A percentile compares a stretch with the other conserved stretches of the same genome.
These are phyloP conservation scores for Eilema sororculum DNA, from an alignment of 2,888 invertebrate genomes.

Conservation along the genomic window DNA sequence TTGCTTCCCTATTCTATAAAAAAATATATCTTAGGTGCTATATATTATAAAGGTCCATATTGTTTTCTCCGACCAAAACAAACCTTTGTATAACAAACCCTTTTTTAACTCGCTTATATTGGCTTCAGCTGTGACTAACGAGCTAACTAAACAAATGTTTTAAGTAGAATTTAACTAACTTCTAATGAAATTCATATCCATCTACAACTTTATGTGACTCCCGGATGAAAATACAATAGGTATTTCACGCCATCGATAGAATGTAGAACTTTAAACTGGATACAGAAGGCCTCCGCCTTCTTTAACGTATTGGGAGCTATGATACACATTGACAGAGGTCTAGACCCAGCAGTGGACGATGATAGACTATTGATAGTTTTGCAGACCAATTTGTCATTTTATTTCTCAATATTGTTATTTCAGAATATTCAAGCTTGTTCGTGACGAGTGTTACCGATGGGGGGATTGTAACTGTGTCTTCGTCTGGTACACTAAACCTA, in stretches of 20 bases:
- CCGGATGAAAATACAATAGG: neutral
- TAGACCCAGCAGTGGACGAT: too few species aligned
- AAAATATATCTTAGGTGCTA: too few species aligned
- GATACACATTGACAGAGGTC: too few species aligned
- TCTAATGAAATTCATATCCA: neutral
- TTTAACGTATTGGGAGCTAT: too few species aligned
- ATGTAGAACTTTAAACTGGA: too few species aligned
- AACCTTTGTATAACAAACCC: neutral
- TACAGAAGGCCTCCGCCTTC: too few species aligned
- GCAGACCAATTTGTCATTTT: too few species aligned
- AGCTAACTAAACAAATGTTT: neutral
- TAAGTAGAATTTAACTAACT: neutral
- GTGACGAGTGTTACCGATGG: neutral
- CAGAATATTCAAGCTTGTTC: slow-evolving; percentile 10
- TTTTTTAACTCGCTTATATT: neutral
- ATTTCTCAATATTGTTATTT: neutral
- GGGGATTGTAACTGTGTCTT: neutral
- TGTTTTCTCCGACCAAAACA: neutral
- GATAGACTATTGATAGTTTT: too few species aligned
- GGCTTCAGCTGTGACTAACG: neutral
- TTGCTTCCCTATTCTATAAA: too few species aligned
- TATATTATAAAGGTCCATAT: neutral
- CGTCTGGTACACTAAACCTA: slow-evolving; percentile 37
- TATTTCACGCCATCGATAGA: neutral
- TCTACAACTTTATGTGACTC: neutral